phyloP scores from a whole-genome alignment of 1,140 invertebrate genomes.

The Zaprionus nigranus region DNA sequence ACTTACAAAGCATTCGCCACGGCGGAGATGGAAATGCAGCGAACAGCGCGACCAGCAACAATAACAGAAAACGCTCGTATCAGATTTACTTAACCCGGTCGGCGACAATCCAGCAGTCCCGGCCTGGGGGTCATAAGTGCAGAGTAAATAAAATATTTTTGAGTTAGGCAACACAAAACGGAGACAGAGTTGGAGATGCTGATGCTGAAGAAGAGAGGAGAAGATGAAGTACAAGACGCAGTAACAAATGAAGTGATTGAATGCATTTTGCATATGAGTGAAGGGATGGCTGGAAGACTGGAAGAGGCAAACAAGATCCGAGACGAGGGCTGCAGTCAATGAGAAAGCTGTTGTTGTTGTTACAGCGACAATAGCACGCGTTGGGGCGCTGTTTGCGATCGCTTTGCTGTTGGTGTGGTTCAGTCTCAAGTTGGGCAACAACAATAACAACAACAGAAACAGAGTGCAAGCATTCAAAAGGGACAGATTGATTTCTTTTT shows the following conservation, averaged over 20 bases:
- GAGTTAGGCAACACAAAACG: slow-evolving; percentile 45
- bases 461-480: slow-evolving; percentile 20
- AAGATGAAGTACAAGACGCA: slow-evolving; percentile 30
- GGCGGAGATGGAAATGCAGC: slow-evolving; percentile 43
- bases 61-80: slow-evolving; percentile 53
- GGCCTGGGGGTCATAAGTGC: slow-evolving; percentile 78
- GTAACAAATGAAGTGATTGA: slow-evolving; percentile 80
- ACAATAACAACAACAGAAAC: slow-evolving; percentile 18
- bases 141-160: slow-evolving; percentile 81
- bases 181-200: slow-evolving; percentile 21
- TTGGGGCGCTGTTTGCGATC: slow-evolving; percentile 43
- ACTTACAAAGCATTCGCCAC: slow-evolving; percentile 28
- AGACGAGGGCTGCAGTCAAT: background rate
- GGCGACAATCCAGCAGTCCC: slow-evolving; percentile 39
- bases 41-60: background rate
- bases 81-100: slow-evolving; percentile 81
- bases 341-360: slow-evolving; percentile 29
- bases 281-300: slow-evolving; percentile 14
- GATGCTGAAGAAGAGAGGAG: slow-evolving; percentile 10
- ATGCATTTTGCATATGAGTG: slow-evolving; percentile 60
- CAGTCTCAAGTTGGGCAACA: slow-evolving; percentile 29
- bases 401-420: slow-evolving; percentile 15
- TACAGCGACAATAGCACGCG: slow-evolving; percentile 71
- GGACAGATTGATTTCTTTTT: slow-evolving; percentile 73
- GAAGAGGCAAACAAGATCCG: background rate